phyloP scores from a whole-genome alignment of 2,113 vertebrate species.

The Pseudopipra pipra region DNA sequence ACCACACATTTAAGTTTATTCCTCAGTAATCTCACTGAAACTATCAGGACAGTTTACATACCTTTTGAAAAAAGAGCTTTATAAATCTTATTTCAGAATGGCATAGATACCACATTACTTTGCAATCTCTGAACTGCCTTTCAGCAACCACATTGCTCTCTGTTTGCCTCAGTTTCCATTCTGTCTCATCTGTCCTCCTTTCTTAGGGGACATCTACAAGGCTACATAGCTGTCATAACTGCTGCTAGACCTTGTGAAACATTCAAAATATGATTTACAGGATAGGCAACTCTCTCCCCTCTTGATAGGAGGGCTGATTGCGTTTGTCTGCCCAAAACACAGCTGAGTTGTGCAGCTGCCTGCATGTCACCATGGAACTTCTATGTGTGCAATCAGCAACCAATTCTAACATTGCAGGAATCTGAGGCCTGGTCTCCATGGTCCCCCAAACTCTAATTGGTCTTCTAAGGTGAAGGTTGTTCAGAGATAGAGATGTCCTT shows the following conservation, averaged over 20 bases:
- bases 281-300: background rate
- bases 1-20: background rate
- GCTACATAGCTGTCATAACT: background rate
- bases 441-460: background rate
- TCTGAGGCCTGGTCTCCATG: background rate
- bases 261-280: background rate
- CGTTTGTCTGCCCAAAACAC: background rate
- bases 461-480: background rate
- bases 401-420: background rate
- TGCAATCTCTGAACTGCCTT: background rate
- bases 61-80: background rate
- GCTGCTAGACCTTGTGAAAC: accelerated
- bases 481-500: background rate
- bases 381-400: background rate
- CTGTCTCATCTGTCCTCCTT: background rate
- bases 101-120: background rate
- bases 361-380: background rate
- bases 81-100: background rate
- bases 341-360: background rate
- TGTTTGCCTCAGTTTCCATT: background rate
- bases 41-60: background rate
- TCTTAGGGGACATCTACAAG: background rate
- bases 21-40: background rate
- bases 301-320: background rate
- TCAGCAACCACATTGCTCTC: background rate